These are phyloP conservation scores for Ariolimax columbianus DNA, from an alignment of 2,888 invertebrate species.

Conservation along the genomic window DNA sequence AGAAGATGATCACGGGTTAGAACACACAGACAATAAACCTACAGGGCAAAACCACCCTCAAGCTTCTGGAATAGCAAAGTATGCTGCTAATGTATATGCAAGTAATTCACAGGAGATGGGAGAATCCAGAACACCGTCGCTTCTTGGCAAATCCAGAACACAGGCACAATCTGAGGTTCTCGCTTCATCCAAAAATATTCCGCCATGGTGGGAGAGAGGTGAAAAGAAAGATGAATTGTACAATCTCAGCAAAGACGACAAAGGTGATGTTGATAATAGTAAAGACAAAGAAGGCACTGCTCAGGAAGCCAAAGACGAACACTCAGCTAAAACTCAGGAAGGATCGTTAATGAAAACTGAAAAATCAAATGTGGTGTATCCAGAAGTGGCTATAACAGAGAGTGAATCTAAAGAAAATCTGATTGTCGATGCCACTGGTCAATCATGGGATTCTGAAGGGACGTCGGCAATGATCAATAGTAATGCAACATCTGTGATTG, in stretches of 20 bases:
- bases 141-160: background rate
- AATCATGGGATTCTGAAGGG: background rate
- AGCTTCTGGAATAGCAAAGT: background rate
- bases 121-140: background rate
- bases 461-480: background rate
- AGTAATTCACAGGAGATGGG: background rate
- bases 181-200: background rate
- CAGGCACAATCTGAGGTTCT: background rate
- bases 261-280: background rate
- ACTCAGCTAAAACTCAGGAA: background rate
- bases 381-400: background rate
- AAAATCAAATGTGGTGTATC: background rate
- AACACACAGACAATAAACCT: background rate
- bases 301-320: background rate
- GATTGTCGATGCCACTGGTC: background rate
- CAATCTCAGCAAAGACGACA: background rate
- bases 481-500: background rate
- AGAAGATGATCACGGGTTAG: background rate
- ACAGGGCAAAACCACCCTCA: background rate
- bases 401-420: background rate
- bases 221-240: background rate
- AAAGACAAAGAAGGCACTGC: too few species aligned
- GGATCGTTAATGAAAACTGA: background rate
- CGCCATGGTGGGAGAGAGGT: slow-evolving; percentile 20
- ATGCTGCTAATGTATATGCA: background rate